Conservation (phyloP, 1,140 invertebrate species). For the Paraescarpia echinospica region DNA sequence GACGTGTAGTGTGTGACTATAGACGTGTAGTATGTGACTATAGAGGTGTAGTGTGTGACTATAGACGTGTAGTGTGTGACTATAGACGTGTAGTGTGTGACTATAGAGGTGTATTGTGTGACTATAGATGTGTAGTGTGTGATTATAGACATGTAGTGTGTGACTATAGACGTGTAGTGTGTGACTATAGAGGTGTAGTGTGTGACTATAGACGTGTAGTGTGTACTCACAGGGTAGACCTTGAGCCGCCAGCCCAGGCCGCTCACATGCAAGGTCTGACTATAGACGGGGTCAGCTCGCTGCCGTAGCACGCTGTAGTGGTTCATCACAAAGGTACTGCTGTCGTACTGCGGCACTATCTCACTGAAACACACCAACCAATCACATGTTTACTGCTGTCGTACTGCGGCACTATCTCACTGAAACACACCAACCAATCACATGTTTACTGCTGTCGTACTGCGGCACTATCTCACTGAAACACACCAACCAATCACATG, state of each 20-base stretch:
- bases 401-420: conserved; percentile 90
- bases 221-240: conserved; percentile 56
- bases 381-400: conserved; percentile 71
- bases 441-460: conserved; percentile 86
- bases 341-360: conserved; percentile 88
- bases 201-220: too few species aligned
- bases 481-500: conserved; percentile 66
- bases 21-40: too few species aligned
- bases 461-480: conserved; percentile 87
- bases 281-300: conserved; percentile 89
- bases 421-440: conserved; percentile 65
- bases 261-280: conserved; percentile 81
- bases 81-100: too few species aligned
- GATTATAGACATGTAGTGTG: too few species aligned
- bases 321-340: conserved; percentile 83
- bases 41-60: too few species aligned
- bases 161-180: too few species aligned
- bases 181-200: too few species aligned
- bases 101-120: too few species aligned
- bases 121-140: too few species aligned
- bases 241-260: conserved; percentile 89
- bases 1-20: too few species aligned
- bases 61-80: too few species aligned
- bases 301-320: conserved; percentile 82
- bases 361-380: conserved; percentile 67